Evolutionary conservation across 1,140 invertebrate genomes (phyloP).

Genomic region (Aleiodes sp.): DNA sequence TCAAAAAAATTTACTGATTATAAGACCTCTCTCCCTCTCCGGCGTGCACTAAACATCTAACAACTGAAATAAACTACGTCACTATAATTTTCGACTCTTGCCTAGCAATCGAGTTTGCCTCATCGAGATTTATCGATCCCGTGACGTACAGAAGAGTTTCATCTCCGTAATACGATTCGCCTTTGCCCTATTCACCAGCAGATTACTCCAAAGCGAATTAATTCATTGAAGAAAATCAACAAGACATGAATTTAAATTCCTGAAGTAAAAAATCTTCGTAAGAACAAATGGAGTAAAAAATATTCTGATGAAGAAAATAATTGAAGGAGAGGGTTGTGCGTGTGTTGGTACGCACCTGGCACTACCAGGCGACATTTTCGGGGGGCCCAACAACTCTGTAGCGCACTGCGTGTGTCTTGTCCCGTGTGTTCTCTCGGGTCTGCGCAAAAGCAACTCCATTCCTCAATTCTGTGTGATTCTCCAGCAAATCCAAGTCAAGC

Average conservation of each 20-base stretch:
- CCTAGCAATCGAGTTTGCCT: not conserved
- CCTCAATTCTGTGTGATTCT: slow-evolving; percentile 16
- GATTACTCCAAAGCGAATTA: too few relatives aligned
- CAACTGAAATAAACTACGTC: not conserved
- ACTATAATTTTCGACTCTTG: slow-evolving; percentile 21
- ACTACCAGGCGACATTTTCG: slow-evolving; percentile 53
- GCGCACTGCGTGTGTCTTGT: slow-evolving; percentile 22
- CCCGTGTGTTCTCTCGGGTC: slow-evolving; percentile 28
- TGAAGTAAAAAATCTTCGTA: too few relatives aligned
- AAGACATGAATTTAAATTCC: too few relatives aligned
- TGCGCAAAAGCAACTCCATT: slow-evolving; percentile 45
- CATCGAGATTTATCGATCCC: slow-evolving; percentile 25
- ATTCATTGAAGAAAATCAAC: too few relatives aligned
- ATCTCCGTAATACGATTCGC: too few relatives aligned
- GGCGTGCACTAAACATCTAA: not conserved
- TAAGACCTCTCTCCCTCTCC: not conserved
- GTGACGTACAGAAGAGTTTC: too few relatives aligned
- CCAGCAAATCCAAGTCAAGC: not conserved
- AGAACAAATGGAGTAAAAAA: too few relatives aligned
- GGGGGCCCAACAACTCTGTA: slow-evolving; percentile 41
- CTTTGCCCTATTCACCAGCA: too few relatives aligned
- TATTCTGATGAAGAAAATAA: too few relatives aligned
- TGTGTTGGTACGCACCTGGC: slow-evolving; percentile 39
- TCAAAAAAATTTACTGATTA: not conserved
- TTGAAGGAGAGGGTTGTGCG: not conserved